phyloP scores from a whole-genome alignment of 2,113 vertebrate genomes.

The Ictidomys tridecemlineatus region DNA sequence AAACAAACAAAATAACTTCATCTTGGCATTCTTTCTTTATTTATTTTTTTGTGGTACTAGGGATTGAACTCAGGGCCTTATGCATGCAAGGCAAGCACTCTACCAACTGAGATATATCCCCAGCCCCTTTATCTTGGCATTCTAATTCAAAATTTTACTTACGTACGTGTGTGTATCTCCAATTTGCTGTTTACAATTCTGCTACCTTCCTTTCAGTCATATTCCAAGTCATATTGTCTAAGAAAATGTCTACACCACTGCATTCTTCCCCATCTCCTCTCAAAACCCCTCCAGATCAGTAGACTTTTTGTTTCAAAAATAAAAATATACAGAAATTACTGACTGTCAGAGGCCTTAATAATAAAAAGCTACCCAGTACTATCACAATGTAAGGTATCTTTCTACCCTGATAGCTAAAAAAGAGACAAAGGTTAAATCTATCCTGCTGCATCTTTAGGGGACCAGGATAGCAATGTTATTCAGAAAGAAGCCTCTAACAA shows the following conservation, averaged over 20 bases:
- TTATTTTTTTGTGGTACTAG: too few species aligned
- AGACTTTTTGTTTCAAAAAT: constrained; percentile 42
- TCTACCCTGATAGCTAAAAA: neutral
- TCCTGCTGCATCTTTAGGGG: neutral
- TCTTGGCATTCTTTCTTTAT: neutral
- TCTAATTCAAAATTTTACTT: constrained; percentile 48
- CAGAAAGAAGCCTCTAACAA: constrained; percentile 27
- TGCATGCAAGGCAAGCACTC: too few species aligned
- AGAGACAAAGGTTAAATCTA: neutral
- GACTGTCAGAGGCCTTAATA: constrained; percentile 30
- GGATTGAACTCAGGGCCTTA: too few species aligned
- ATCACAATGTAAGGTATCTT: neutral
- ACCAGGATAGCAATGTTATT: neutral
- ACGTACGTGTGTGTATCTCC: neutral
- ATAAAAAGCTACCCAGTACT: constrained; percentile 23
- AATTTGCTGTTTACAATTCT: constrained; percentile 43
- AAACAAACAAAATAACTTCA: neutral
- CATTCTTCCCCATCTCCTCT: neutral
- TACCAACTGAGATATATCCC: too few species aligned
- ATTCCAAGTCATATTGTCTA: constrained; percentile 40
- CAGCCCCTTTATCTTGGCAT: neutral
- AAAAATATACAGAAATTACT: constrained; percentile 37
- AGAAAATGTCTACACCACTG: constrained; percentile 44
- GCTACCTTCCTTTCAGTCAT: neutral
- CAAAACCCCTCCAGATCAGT: neutral